phyloP scores from a whole-genome alignment of 2,113 vertebrate genomes.

The Pseudorasbora parva region DNA sequence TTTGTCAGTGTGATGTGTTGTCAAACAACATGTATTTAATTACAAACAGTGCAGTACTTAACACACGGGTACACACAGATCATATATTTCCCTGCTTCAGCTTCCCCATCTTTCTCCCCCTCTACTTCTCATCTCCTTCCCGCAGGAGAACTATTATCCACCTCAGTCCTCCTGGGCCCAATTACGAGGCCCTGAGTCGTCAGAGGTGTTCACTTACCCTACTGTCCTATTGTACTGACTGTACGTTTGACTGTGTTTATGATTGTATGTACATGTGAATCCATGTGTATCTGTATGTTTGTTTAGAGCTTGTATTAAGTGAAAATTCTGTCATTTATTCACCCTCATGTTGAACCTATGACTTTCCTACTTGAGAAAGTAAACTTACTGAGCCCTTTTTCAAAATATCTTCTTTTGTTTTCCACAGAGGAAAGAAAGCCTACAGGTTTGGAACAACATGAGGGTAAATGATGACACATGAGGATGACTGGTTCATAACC shows the following conservation, averaged over 20 bases:
- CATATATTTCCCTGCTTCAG: slow-evolving; percentile 46
- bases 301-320: not conserved
- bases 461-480: not conserved
- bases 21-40: slow-evolving; percentile 60
- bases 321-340: not conserved
- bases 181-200: slow-evolving; percentile 56
- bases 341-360: not conserved
- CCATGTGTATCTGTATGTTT: slow-evolving; percentile 2
- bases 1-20: slow-evolving; percentile 49
- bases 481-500: not conserved
- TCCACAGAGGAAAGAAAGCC: not conserved
- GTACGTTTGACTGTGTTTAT: slow-evolving; percentile 25
- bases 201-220: slow-evolving; percentile 41
- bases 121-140: slow-evolving; percentile 42
- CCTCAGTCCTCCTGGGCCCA: slow-evolving; percentile 58
- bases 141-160: slow-evolving; percentile 51
- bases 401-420: not conserved
- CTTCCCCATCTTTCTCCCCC: slow-evolving; percentile 54
- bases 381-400: not conserved
- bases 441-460: not conserved
- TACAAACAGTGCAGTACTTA: slow-evolving; percentile 60
- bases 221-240: slow-evolving; percentile 40
- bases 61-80: slow-evolving; percentile 57
- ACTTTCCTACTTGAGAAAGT: too few relatives aligned
- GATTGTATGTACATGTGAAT: slow-evolving; percentile 12